phyloP scores from a whole-genome alignment of 2,888 invertebrate species.

The Diarsia mendica region DNA sequence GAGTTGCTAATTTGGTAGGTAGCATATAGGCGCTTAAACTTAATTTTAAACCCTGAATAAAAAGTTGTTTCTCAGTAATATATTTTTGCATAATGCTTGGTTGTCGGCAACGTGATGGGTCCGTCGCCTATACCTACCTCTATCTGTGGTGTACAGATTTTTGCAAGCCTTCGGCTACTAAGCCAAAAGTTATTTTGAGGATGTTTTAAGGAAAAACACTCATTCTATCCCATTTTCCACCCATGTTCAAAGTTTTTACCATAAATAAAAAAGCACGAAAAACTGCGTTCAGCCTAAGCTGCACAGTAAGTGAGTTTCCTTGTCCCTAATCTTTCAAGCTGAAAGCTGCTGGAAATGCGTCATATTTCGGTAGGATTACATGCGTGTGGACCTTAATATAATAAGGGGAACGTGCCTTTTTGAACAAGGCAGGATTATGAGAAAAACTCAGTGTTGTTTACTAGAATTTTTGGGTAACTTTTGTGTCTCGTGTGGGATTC shows the following conservation, averaged over 20 bases:
- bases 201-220: conserved; percentile 3
- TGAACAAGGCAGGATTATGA: conserved; percentile 43
- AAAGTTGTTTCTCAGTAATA: too few species aligned
- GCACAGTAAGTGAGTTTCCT: conserved; percentile 61
- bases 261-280: conserved; percentile 5
- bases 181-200: not conserved
- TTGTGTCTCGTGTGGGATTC: conserved; percentile 12
- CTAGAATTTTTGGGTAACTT: too few species aligned
- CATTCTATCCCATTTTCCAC: not conserved
- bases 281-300: conserved; percentile 11
- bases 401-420: conserved; percentile 56
- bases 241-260: not conserved
- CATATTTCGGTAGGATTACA: conserved; percentile 60
- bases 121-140: too few species aligned
- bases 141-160: not conserved
- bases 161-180: not conserved
- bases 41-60: too few species aligned
- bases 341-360: conserved; percentile 38
- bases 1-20: too few species aligned
- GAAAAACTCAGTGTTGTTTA: not conserved
- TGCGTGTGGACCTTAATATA: conserved; percentile 38
- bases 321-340: conserved; percentile 60
- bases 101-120: too few species aligned
- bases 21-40: too few species aligned
- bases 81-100: too few species aligned